A percentile compares a stretch with the other conserved stretches of the same genome.
These are phyloP conservation scores for Drosophila borborema DNA, from an alignment of 2,888 invertebrate genomes.

Conservation along the genomic window DNA sequence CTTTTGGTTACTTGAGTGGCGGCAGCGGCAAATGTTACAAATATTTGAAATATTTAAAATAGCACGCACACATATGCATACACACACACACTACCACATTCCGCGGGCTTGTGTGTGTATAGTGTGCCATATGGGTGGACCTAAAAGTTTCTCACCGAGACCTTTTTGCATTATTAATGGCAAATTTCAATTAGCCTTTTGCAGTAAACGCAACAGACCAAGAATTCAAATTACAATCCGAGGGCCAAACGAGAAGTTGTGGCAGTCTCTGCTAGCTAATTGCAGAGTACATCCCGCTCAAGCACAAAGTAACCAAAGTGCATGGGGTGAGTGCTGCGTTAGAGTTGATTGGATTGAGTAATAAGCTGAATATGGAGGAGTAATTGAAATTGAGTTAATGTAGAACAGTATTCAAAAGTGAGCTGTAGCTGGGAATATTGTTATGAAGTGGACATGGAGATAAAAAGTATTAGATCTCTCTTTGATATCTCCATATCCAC, in stretches of 20 bases:
- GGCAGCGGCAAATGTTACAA: conserved; percentile 76
- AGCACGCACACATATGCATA: conserved; percentile 57
- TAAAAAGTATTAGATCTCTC: no score
- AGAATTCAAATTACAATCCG: conserved; percentile 61
- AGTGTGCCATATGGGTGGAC: conserved; percentile 58
- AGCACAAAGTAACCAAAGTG: not conserved
- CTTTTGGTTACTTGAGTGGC: conserved; percentile 69
- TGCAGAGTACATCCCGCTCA: not conserved
- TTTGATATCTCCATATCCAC: no score
- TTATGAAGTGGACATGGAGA: no score
- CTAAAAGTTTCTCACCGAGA: conserved; percentile 76
- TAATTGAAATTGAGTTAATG: conserved; percentile 1
- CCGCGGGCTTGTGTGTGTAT: conserved; percentile 15
- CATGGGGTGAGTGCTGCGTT: not conserved
- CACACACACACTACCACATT: conserved; percentile 1
- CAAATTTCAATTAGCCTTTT: conserved; percentile 79
- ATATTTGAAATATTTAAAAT: conserved; percentile 81
- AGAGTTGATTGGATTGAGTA: not conserved
- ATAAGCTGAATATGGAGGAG: not conserved
- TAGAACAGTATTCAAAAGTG: not conserved
- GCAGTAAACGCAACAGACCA: conserved; percentile 73
- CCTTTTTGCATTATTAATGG: conserved; percentile 80
- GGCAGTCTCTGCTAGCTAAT: not conserved
- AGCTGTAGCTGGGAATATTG: not conserved
- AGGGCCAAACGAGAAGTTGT: conserved; percentile 42